phyloP scores from a whole-genome alignment of 2,888 invertebrate genomes.

The Entomobrya multifasciata region DNA sequence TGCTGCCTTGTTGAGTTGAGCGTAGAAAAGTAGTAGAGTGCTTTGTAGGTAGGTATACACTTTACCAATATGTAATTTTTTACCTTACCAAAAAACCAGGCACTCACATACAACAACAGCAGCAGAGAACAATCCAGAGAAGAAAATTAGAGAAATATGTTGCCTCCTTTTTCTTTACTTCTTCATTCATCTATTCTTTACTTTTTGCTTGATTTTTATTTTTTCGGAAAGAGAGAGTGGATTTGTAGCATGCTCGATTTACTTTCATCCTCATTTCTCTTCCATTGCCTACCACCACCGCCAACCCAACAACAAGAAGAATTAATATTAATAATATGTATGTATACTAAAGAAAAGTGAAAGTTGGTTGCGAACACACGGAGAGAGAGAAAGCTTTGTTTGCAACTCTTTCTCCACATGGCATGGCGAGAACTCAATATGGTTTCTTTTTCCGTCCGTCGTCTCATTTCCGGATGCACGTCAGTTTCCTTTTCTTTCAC shows the following conservation, averaged over 20 bases:
- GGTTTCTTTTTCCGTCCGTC: background rate
- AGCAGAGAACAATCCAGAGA: too few relatives aligned
- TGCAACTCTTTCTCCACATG: background rate
- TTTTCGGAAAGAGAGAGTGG: background rate
- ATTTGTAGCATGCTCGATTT: conserved; percentile 36
- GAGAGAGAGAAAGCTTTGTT: background rate
- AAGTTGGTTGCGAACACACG: background rate
- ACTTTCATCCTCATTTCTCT: conserved; percentile 7
- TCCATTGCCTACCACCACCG: too few relatives aligned
- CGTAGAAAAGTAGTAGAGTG: too few relatives aligned
- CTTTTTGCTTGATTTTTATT: too few relatives aligned
- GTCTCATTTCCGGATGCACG: conserved; percentile 14
- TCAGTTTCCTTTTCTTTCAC: conserved; percentile 11
- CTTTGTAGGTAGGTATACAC: background rate
- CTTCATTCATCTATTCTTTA: too few relatives aligned
- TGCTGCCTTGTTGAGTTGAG: background rate
- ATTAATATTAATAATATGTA: conserved; percentile 66
- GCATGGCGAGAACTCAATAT: conserved; percentile 33
- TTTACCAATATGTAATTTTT: background rate
- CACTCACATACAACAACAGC: too few relatives aligned
- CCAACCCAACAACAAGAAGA: background rate
- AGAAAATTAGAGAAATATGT: conserved; percentile 12
- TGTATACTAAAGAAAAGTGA: background rate
- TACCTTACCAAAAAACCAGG: background rate
- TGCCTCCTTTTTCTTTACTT: background rate